These are phyloP conservation scores for Eulemur rufifrons DNA, from an alignment of 2,113 vertebrate genomes.

Conservation along the genomic window DNA sequence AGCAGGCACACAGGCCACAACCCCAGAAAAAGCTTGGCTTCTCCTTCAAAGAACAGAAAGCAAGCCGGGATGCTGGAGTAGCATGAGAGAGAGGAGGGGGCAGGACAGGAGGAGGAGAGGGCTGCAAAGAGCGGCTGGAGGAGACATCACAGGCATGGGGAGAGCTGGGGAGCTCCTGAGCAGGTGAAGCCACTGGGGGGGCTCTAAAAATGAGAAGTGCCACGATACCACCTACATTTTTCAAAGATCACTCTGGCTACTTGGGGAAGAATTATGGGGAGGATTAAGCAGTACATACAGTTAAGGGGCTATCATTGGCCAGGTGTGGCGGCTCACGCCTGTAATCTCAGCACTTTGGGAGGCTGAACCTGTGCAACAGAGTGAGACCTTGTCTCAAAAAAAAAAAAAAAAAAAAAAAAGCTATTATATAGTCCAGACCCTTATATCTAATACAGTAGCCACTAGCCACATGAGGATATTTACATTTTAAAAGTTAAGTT, in stretches of 20 bases:
- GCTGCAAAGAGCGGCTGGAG: not conserved
- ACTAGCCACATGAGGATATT: not conserved
- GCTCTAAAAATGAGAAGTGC: not conserved
- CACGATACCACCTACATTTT: not conserved
- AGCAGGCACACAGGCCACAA: not conserved
- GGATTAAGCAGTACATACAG: not conserved
- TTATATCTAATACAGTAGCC: not conserved
- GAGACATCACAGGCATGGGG: not conserved
- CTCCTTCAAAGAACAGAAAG: not conserved
- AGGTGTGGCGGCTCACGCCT: no score
- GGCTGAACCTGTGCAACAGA: no score
- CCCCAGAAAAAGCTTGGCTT: not conserved
- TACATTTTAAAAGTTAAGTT: not conserved
- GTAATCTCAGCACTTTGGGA: no score
- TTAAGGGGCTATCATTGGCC: not conserved
- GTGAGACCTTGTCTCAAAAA: no score
- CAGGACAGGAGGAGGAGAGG: not conserved
- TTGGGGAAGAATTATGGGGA: not conserved
- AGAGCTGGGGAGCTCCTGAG: not conserved
- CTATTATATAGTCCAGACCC: not conserved
- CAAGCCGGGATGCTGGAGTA: not conserved
- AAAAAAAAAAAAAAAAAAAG: no score
- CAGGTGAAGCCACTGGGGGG: not conserved
- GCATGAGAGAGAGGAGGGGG: not conserved
- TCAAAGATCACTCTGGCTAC: not conserved